A percentile compares a stretch with the other conserved stretches of the same genome.
Evolutionary conservation across 1,140 invertebrate species (phyloP).

Genomic region (Aphis gossypii): DNA sequence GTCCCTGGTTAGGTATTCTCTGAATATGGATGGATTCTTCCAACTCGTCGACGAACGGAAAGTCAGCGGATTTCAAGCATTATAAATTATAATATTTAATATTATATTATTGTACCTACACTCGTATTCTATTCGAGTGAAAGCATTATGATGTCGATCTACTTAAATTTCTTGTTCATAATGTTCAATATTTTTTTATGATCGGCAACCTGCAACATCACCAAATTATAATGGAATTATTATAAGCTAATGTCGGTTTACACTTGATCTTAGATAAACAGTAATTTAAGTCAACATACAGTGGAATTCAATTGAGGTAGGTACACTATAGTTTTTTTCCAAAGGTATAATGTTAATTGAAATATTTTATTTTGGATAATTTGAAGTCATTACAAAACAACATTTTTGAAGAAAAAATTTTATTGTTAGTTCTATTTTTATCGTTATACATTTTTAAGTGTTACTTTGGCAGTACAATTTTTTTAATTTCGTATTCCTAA

Average conservation of each 20-base stretch:
- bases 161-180: background rate
- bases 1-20: background rate
- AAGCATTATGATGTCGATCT: background rate
- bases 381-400: too few relatives aligned
- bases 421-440: too few relatives aligned
- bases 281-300: too few relatives aligned
- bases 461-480: too few relatives aligned
- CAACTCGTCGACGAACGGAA: background rate
- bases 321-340: too few relatives aligned
- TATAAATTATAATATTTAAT: background rate
- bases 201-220: background rate
- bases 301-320: too few relatives aligned
- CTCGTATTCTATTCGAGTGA: background rate
- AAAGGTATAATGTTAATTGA: too few relatives aligned
- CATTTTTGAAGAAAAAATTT: too few relatives aligned
- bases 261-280: too few relatives aligned
- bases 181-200: background rate
- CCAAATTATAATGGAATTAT: background rate
- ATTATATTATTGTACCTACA: background rate
- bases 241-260: background rate
- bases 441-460: too few relatives aligned
- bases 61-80: background rate
- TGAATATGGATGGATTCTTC: background rate
- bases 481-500: too few relatives aligned
- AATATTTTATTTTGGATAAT: too few relatives aligned